A percentile compares a stretch with the other conserved stretches of the same genome.
These are phyloP conservation scores for Gambusia holbrooki DNA, from an alignment of 2,113 vertebrate species.

Conservation along the genomic window DNA sequence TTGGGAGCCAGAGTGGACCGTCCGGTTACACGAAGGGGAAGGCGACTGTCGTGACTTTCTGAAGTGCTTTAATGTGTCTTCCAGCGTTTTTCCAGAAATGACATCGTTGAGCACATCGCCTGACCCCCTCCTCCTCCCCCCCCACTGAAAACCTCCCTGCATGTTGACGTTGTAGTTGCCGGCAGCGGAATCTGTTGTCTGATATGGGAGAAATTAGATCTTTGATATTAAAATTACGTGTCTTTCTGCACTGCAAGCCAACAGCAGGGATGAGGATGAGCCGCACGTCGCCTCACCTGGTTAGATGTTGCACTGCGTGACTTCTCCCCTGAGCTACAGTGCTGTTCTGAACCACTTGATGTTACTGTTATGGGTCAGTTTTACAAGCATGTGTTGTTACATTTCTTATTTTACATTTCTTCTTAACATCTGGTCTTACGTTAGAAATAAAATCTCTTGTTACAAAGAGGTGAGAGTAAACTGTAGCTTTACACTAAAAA, in stretches of 20 bases:
- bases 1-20: constrained; percentile 33
- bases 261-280: constrained; percentile 15
- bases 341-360: constrained; percentile 44
- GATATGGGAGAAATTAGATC: constrained; percentile 20
- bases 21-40: constrained; percentile 42
- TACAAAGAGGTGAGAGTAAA: constrained; percentile 34
- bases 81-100: constrained; percentile 42
- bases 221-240: constrained; percentile 15
- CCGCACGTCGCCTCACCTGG: constrained; percentile 45
- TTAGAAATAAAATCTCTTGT: constrained; percentile 2
- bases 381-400: constrained; percentile 66
- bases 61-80: constrained; percentile 67
- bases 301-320: constrained; percentile 32
- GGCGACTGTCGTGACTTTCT: constrained; percentile 49
- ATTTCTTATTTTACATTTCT: constrained; percentile 32
- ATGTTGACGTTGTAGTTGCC: constrained; percentile 50
- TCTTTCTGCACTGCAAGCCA: constrained; percentile 51
- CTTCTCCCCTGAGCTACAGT: constrained; percentile 21
- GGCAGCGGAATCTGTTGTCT: constrained; percentile 40
- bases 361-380: constrained; percentile 43
- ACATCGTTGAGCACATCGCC: constrained; percentile 32
- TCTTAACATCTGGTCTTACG: constrained; percentile 43
- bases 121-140: constrained; percentile 3
- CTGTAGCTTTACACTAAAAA: constrained; percentile 47
- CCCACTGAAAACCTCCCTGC: constrained; percentile 19